phyloP scores from a whole-genome alignment of 2,888 invertebrate genomes.

The Sthenelais limicola region DNA sequence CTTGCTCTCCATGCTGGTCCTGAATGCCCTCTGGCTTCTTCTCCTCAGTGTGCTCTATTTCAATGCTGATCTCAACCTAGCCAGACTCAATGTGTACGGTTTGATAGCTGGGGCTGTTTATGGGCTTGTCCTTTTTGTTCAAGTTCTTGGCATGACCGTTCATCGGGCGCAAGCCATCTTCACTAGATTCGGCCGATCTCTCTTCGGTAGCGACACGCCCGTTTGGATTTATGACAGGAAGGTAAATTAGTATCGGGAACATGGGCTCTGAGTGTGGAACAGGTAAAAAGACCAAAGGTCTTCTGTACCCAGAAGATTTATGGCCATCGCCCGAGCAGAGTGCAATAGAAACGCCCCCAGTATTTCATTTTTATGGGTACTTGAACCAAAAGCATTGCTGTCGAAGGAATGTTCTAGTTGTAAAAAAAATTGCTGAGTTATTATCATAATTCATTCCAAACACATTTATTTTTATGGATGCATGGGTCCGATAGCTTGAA shows the following conservation, averaged over 20 bases:
- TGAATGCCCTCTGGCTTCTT: slow-evolving; percentile 53
- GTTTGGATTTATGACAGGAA: slow-evolving; percentile 52
- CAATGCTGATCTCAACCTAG: slow-evolving; percentile 51
- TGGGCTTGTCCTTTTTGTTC: slow-evolving; percentile 55
- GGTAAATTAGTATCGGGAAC: not conserved
- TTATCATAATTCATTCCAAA: too few relatives aligned
- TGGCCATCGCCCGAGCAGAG: too few relatives aligned
- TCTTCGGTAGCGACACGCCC: slow-evolving; percentile 52
- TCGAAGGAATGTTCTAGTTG: too few relatives aligned
- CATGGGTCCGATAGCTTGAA: too few relatives aligned
- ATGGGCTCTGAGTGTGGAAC: too few relatives aligned
- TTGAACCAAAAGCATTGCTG: too few relatives aligned
- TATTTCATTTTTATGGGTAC: too few relatives aligned
- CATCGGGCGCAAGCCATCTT: slow-evolving; percentile 52
- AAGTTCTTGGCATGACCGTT: slow-evolving; percentile 55
- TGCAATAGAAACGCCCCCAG: too few relatives aligned
- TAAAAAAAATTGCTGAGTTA: too few relatives aligned
- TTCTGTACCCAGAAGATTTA: too few relatives aligned
- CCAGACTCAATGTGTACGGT: slow-evolving; percentile 55
- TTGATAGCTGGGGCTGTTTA: slow-evolving; percentile 53
- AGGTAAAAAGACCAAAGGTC: too few relatives aligned
- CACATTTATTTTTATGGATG: too few relatives aligned
- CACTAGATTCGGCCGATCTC: slow-evolving; percentile 46
- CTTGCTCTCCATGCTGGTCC: slow-evolving; percentile 47
- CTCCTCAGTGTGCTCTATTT: slow-evolving; percentile 53